Evolutionary conservation across 2,113 vertebrate species (phyloP), one percentile per base, ranked within the genome.

Genomic region (Syngnathus scovelli): DNA sequence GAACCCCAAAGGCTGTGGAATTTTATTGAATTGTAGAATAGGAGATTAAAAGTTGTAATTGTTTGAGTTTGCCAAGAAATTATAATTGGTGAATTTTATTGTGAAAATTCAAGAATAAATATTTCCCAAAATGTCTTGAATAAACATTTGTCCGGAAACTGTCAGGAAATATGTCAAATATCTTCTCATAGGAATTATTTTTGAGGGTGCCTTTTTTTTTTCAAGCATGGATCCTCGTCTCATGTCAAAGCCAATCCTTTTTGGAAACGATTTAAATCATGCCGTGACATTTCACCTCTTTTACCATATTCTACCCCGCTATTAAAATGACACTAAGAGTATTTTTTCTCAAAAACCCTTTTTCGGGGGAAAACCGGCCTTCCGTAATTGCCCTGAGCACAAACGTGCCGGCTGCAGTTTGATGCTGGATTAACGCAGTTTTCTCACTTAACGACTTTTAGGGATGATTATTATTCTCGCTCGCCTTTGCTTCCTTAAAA

Each of bases 401-500:
- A 49, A 76, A 13, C 13, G 43, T 18, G 11, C 60, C 68, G n/a
- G 55, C 66, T n/a, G 66, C 72, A 70, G 68, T 81, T 83, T 71
- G 80, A 82, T 75, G 82, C 71, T 8, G 46, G 65, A 69, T 64
- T 39, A 49, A 74, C 82, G 69, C 84, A 54, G 16, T 71, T 76
- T 27, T 81, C 71, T 33, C 78, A 76, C 79, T 82, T 87, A 87
- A 87, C 86, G 86, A 87, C 81, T 78, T 72, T 80, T 73, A 70
- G 81, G 84, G 19, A n/a, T 51, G 49, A 51, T 52, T 52, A 86
- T 86, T 82, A 82, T 87, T 81, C 71, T 66, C 77, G 74, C 83
- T 82, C 82, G 80, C 80, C 78, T 64, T 60, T 48, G 61, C 64
- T 52, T 39, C 78, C 74, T 77, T 75, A 67, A 79, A 70, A 66